phyloP scores from a whole-genome alignment of 2,113 vertebrate genomes.

The Danionella cerebrum region DNA sequence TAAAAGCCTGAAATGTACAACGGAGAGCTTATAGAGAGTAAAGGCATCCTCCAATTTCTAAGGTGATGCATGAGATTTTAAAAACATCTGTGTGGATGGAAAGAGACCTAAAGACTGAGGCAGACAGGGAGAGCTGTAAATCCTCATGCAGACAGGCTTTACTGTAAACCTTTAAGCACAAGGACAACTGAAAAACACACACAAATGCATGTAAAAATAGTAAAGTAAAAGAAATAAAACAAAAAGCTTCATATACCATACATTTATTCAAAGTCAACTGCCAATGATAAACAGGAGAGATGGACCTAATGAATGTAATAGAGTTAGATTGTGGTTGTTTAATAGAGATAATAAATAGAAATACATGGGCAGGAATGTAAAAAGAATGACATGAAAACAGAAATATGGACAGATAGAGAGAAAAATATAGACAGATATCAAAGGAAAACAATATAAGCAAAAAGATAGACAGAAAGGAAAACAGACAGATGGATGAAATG shows the following conservation, averaged over 20 bases:
- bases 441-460: neutral
- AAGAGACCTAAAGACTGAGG: neutral
- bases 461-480: neutral
- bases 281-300: neutral
- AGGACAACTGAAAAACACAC: neutral
- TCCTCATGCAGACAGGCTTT: slow-evolving; percentile 31
- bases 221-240: too few relatives aligned
- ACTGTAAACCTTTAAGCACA: slow-evolving; percentile 25
- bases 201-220: too few relatives aligned
- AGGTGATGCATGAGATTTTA: neutral
- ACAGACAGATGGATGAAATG: neutral
- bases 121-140: slow-evolving; percentile 10
- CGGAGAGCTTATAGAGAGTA: too few relatives aligned
- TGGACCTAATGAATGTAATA: too few relatives aligned
- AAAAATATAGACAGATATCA: neutral
- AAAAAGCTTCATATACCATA: too few relatives aligned
- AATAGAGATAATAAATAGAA: too few relatives aligned
- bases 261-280: neutral
- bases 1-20: too few relatives aligned
- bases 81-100: neutral
- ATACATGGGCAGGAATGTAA: too few relatives aligned
- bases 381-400: neutral
- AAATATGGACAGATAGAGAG: neutral
- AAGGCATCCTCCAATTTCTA: neutral
- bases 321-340: too few relatives aligned